Base-by-base conservation (phyloP, 2,797 vertebrate species). In the Leptodactylus fallax region DNA sequence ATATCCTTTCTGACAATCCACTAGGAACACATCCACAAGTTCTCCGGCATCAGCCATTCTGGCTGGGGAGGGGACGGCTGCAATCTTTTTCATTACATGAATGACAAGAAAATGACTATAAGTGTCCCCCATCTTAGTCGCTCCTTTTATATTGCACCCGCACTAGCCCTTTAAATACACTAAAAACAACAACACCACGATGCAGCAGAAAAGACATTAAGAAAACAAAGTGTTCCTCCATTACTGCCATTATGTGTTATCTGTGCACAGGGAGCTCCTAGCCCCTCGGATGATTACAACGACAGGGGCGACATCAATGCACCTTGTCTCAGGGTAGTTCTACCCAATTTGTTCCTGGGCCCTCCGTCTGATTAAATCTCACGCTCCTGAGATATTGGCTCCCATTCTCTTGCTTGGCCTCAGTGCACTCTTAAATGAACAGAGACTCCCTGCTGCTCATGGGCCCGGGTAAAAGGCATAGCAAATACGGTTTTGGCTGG, bases 331-430 rank as follows among this genome's bases (percentile, higher is more conserved):
- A 27, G 16, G 17, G 14, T 27, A 9, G 13, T 27, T 79, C 56
- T 56, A 79, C 45, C 71, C 71, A 56, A 79, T 55, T 79, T 55
- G 14, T 79, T 25, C 13, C 17, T 8, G 14, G 21, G 51, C 56
- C 17, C 53, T 36, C 36, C 36, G 36, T 79, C 53, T 56, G 55
- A 60, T 58, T 60, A 12, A 45, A 79, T 60, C 56, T 79, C 56
- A 60, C 78, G 55, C 63, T 83, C 49, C 47, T 13, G 80, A 56
- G 67, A 83, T 83, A 36, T 58, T 83, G 67, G 63, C 81, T 47
- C 65, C 51, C 16, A 21, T 36, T 36, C 36, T 36, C 36, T 36
- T 36, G 36, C 36, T 4, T 36, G 36, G 36, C 49, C 65, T 71
- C 79, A 0, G 36, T 49, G 58, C 79, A 21, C 58, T 61, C 27